These are phyloP conservation scores for Dryomyza anilis DNA, from an alignment of 2,888 invertebrate species.

Conservation along the genomic window DNA sequence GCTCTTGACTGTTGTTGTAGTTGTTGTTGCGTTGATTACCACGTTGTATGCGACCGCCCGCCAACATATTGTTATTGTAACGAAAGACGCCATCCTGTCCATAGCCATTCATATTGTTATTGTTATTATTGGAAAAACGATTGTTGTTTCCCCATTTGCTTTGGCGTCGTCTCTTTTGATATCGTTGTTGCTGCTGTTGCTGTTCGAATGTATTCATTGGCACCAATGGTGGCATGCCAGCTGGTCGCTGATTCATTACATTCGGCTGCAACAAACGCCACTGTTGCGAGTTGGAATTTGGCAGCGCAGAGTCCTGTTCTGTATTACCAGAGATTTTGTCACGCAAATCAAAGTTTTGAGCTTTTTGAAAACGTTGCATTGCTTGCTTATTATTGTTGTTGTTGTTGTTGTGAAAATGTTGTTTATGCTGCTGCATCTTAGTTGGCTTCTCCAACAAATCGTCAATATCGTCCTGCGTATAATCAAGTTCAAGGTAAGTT, in stretches of 20 bases:
- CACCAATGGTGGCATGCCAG: constrained; percentile 42
- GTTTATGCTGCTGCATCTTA: background rate
- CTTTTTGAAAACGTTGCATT: background rate
- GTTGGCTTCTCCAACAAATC: constrained; percentile 25
- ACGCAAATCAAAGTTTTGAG: constrained; percentile 33
- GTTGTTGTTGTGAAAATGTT: background rate
- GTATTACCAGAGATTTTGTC: constrained; percentile 27
- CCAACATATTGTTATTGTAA: background rate
- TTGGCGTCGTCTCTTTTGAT: constrained; percentile 1
- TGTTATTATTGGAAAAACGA: background rate
- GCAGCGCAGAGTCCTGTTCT: constrained; percentile 6
- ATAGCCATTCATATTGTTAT: background rate
- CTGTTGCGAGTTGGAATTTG: constrained; percentile 33
- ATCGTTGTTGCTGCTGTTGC: constrained; percentile 1
- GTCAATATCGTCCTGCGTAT: constrained; percentile 34
- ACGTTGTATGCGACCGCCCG: constrained; percentile 34
- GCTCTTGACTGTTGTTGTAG: constrained; percentile 29
- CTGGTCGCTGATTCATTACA: constrained; percentile 40
- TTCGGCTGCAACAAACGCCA: constrained; percentile 41
- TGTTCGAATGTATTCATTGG: constrained; percentile 29
- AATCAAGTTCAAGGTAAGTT: constrained; percentile 32
- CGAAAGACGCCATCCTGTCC: background rate
- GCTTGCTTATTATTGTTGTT: background rate
- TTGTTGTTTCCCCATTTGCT: constrained; percentile 12
- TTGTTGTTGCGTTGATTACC: constrained; percentile 26